A percentile compares a stretch with the other conserved stretches of the same genome.
phyloP scores from a whole-genome alignment of 2,797 vertebrate species.

The Cryptoblepharus egeriae region DNA sequence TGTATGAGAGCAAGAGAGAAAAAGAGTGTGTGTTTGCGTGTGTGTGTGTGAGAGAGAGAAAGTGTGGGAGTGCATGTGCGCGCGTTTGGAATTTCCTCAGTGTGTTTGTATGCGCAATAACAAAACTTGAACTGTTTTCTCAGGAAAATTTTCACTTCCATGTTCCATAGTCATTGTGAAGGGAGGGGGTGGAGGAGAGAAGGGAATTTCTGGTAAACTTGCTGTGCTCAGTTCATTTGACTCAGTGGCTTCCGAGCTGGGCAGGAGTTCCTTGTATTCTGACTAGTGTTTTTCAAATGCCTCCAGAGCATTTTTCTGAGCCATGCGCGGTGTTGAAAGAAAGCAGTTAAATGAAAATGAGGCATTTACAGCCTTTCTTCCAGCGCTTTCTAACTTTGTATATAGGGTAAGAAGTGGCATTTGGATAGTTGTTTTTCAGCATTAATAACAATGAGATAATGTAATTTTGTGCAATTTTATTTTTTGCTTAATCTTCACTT shows the following conservation, averaged over 20 bases:
- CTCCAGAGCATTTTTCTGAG: neutral
- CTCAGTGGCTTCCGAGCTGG: constrained; percentile 55
- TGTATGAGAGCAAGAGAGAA: no score
- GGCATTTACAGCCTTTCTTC: neutral
- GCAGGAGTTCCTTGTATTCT: constrained; percentile 50
- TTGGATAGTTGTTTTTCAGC: neutral
- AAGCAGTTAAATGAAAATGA: neutral
- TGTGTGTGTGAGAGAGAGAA: neutral
- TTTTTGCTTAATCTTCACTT: constrained; percentile 1
- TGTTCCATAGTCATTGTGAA: constrained; percentile 1
- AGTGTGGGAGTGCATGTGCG: neutral
- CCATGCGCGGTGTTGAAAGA: neutral
- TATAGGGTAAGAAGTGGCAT: neutral
- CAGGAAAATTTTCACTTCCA: constrained; percentile 64
- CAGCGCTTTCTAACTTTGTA: neutral
- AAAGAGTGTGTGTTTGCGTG: constrained; percentile 26
- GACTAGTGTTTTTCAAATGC: neutral
- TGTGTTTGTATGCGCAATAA: constrained; percentile 50
- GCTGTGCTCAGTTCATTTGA: neutral
- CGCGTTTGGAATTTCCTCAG: constrained; percentile 58
- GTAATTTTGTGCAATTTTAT: neutral
- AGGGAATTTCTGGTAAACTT: neutral
- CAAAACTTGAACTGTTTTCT: constrained; percentile 55
- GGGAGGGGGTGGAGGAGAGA: neutral
- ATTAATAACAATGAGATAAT: neutral